Base-by-base conservation (phyloP, 2,797 vertebrate species). In the Salmo trutta region DNA sequence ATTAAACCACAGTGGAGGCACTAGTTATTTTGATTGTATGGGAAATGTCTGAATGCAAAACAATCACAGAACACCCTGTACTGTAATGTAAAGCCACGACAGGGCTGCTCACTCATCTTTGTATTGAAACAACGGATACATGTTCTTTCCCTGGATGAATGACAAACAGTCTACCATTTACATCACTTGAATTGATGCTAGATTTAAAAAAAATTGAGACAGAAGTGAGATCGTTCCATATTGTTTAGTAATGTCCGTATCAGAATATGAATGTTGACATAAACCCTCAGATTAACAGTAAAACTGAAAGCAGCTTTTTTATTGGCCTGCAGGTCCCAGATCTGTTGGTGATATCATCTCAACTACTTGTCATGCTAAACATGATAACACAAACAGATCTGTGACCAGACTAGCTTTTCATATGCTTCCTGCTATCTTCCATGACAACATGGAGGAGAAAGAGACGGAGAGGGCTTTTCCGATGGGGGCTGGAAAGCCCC, bases 401-500 rank as follows among this genome's bases (percentile, higher is more conserved):
- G 59, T 21, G 59, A 64, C 59, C 24, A 12, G 59, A 24, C 59
- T 24, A 24, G 21, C n/a, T 64, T 64, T 64, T 19, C 59, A 4
- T 64, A 27, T 27, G 21, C 21, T 64, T 64, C 59, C 59, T 24
- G 41, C 12, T 14, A 47, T 47, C 10, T 47, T 47, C 77, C 83
- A 75, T 88, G 77, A 87, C 77, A 82, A 83, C 79, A 79, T 71
- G 74, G 17, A 76, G 67, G 73, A 33, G 77, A 52, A 59, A 31
- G 59, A 24, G 67, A 62, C 73, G 12, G 78, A 67, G 72, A 82
- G 54, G 82, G 36, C 77, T 83, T 83, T 86, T 85, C 84, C 81
- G 85, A 78, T 24, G 36, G 81, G 75, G 85, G 80, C 85, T 86
- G 91, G 93, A 93, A 94, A 94, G 87, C 92, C 93, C 92, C 81